Base-by-base conservation (phyloP, 2,113 vertebrate genomes). In the Empidonax alnorum region DNA sequence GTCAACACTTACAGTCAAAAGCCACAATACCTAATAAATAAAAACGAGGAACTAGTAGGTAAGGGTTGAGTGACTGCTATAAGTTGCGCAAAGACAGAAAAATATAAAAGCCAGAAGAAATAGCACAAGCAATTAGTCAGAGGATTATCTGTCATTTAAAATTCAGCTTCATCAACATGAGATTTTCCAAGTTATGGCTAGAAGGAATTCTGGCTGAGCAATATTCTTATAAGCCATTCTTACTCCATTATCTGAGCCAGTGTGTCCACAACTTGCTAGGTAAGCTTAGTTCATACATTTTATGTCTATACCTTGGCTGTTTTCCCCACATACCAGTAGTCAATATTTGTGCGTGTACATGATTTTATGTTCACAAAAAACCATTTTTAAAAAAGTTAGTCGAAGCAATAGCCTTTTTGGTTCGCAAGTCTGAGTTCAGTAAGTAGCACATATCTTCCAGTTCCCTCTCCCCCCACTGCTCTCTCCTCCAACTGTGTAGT, bases 341-440 rank as follows among this genome's bases (percentile, higher is more conserved):
- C 33, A 74, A 1, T n/a, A 49, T 12, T 42, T 53, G 14, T 20
- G 67, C 0, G 0, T 25, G 33, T 7, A 30, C 8, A 7, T 18
- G n/a, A 77, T 76, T 85, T 86, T 41, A 65, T 21, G 37, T 17
- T 89, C 72, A 59, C 10, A 53, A 4, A 52, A 81, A 42, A 3
- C 0, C 75, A 35, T 53, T 31, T 58, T 46, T 42, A 59, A 68
- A 5, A 68, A 4, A 84, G 30, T 16, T 63, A 52, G 49, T 47
- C 52, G 52, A 56, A 86, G 31, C 35, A 84, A 35, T 31, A 65
- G 33, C 11, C 20, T 37, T 35, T 89, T 10, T 39, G 21, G 23
- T 81, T 56, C 63, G 31, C 31, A 68, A 68, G 27, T 87, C 37
- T 47, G 50, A 67, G 28, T 71, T 67, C 65, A 67, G 8, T 7